A percentile compares a stretch with the other conserved stretches of the same genome.
These are phyloP conservation scores for Archocentrus centrarchus DNA, from an alignment of 2,113 vertebrate species.

Conservation along the genomic window DNA sequence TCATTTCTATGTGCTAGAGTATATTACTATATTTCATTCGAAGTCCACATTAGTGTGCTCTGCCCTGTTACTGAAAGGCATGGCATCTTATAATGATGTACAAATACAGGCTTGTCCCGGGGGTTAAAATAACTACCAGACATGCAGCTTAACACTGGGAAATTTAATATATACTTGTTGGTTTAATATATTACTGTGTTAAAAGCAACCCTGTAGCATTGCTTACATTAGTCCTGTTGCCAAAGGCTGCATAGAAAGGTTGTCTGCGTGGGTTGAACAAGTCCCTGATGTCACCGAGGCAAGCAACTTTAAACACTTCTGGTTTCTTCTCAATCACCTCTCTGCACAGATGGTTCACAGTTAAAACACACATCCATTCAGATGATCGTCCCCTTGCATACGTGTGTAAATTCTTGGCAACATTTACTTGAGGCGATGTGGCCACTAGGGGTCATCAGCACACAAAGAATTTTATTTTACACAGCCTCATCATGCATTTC, in stretches of 20 bases:
- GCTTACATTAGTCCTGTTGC: conserved; percentile 90
- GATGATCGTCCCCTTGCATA: not conserved
- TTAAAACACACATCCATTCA: not conserved
- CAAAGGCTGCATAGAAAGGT: conserved; percentile 94
- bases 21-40: no score
- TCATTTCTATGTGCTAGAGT: no score
- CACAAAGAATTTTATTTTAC: not conserved
- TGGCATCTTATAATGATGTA: not conserved
- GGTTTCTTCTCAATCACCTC: conserved; percentile 97
- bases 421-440: not conserved
- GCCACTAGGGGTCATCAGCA: conserved; percentile 26
- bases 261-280: conserved; percentile 82
- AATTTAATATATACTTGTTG: not conserved
- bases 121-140: not conserved
- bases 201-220: not conserved
- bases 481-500: not conserved
- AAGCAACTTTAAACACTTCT: conserved; percentile 93
- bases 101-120: not conserved
- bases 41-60: no score
- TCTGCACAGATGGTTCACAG: conserved; percentile 71
- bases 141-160: not conserved
- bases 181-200: not conserved
- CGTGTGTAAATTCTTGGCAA: not conserved
- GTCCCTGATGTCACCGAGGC: conserved; percentile 89
- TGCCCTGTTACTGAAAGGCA: no score